These are phyloP conservation scores for Chymomyza fuscimana DNA, from an alignment of 2,888 invertebrate species.

Conservation along the genomic window DNA sequence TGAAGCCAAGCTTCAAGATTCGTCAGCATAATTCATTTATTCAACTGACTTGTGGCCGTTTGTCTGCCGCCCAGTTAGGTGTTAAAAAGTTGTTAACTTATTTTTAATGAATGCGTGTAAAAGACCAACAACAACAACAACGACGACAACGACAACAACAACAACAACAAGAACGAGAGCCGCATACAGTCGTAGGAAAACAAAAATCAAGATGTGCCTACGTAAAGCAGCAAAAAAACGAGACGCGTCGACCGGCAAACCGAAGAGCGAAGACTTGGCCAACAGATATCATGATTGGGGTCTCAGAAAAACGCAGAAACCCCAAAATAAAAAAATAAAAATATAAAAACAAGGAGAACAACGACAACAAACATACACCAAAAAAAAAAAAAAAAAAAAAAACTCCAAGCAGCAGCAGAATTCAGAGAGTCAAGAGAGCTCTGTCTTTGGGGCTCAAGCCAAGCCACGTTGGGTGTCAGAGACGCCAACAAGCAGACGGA, in stretches of 20 bases:
- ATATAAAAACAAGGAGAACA: not conserved
- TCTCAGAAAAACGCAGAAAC: not conserved
- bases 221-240: conserved; percentile 43
- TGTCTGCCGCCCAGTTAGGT: conserved; percentile 76
- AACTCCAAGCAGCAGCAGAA: too few relatives aligned
- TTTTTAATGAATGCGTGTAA: conserved; percentile 74
- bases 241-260: conserved; percentile 10
- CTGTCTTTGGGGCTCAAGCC: not conserved
- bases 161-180: conserved; percentile 15
- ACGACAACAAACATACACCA: not conserved
- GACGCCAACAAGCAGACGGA: not conserved
- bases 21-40: conserved; percentile 11
- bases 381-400: too few relatives aligned
- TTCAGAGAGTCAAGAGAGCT: too few relatives aligned
- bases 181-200: conserved; percentile 5
- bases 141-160: conserved; percentile 17
- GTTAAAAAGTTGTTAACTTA: conserved; percentile 78
- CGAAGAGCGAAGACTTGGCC: not conserved
- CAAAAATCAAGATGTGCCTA: conserved; percentile 52
- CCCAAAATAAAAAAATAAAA: not conserved
- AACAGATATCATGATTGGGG: not conserved
- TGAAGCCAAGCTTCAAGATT: not conserved
- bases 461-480: not conserved
- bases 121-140: conserved; percentile 35
- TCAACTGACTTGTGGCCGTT: not conserved